Evolutionary conservation across 2,888 invertebrate genomes (phyloP).

Genomic region (Mylabris sibirica): DNA sequence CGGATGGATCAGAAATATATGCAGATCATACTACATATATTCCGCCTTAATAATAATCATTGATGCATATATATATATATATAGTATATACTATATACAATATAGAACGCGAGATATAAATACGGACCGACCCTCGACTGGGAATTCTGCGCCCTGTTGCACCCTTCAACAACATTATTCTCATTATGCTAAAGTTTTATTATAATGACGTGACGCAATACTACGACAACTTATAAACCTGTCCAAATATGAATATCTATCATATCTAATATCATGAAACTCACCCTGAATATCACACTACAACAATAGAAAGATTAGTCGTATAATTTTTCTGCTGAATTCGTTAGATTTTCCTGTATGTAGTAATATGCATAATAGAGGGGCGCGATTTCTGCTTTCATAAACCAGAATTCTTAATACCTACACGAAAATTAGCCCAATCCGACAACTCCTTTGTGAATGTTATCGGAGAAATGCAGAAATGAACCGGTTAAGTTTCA

Average conservation of each 20-base stretch:
- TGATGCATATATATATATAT: conserved; percentile 26
- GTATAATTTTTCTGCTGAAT: conserved; percentile 45
- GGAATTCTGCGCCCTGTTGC: conserved; percentile 16
- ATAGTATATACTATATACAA: background rate
- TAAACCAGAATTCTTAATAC: background rate
- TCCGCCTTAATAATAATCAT: conserved; percentile 28
- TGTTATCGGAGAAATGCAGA: background rate
- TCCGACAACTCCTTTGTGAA: background rate
- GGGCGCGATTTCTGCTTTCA: conserved; percentile 22
- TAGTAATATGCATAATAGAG: conserved; percentile 27
- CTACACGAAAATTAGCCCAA: conserved; percentile 29
- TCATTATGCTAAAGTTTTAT: conserved; percentile 29
- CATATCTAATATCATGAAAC: too few species aligned
- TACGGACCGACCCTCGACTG: background rate
- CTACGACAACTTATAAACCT: conserved; percentile 42
- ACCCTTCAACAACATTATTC: conserved; percentile 30
- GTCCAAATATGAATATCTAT: conserved; percentile 50
- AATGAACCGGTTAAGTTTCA: background rate
- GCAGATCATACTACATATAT: conserved; percentile 22
- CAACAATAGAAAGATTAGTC: conserved; percentile 50
- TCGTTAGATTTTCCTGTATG: conserved; percentile 41
- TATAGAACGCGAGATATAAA: background rate
- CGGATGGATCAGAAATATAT: conserved; percentile 33
- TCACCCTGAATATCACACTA: too few species aligned
- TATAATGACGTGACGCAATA: conserved; percentile 33